phyloP scores from a whole-genome alignment of 2,113 vertebrate species.

The Lampris incognitus region DNA sequence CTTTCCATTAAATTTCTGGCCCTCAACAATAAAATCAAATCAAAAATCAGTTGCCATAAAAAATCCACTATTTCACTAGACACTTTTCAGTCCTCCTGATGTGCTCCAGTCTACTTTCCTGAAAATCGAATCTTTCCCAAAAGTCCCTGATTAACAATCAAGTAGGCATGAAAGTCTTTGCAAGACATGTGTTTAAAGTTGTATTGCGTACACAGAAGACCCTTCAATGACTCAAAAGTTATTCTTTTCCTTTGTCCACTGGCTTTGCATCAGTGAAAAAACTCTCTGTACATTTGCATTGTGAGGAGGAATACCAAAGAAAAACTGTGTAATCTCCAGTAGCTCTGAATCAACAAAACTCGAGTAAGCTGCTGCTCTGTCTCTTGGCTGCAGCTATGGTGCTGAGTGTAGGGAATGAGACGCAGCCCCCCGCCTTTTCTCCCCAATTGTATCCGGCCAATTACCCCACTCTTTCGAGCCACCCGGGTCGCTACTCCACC shows the following conservation, averaged over 20 bases:
- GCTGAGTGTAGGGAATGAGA: too few relatives aligned
- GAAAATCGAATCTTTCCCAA: conserved; percentile 20
- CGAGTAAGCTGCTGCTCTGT: too few relatives aligned
- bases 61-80: too few relatives aligned
- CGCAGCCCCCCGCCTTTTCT: too few relatives aligned
- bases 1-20: too few relatives aligned
- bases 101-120: conserved; percentile 2
- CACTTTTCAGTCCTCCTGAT: background rate
- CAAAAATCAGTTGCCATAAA: too few relatives aligned
- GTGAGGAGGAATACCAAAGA: conserved; percentile 33
- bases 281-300: conserved; percentile 38
- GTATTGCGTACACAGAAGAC: conserved; percentile 33
- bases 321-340: conserved; percentile 35
- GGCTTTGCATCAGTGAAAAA: conserved; percentile 43
- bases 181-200: conserved; percentile 31
- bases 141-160: conserved; percentile 12
- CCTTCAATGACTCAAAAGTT: conserved; percentile 31
- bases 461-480: too few relatives aligned
- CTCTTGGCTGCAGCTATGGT: too few relatives aligned
- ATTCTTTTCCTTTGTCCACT: conserved; percentile 37
- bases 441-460: too few relatives aligned
- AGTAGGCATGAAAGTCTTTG: conserved; percentile 35
- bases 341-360: conserved; percentile 12
- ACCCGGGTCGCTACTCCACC: too few relatives aligned
- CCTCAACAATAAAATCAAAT: too few relatives aligned